phyloP scores from a whole-genome alignment of 2,113 vertebrate genomes.

The Ciconia boyciana region DNA sequence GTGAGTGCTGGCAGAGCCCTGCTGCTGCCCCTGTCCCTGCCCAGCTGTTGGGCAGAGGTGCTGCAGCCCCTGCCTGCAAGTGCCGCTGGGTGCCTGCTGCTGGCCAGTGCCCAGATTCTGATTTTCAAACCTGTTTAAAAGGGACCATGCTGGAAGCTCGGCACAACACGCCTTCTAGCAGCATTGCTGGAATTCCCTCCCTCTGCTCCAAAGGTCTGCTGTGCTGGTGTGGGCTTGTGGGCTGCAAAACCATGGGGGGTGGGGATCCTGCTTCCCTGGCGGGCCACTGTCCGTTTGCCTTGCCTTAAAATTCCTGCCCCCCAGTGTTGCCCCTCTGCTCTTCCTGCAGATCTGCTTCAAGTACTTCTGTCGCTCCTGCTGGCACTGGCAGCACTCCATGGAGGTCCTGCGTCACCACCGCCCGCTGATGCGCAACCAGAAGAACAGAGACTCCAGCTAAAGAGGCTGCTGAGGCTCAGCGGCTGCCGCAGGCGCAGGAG shows the following conservation, averaged over 20 bases:
- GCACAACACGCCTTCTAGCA: rapidly evolving
- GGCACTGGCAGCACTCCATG: conserved; percentile 98
- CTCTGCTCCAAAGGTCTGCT: rapidly evolving
- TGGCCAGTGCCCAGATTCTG: too few species aligned
- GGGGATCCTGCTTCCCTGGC: rapidly evolving
- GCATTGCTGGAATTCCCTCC: not conserved
- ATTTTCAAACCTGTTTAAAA: not conserved
- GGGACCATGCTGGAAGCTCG: not conserved
- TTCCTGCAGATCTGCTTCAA: conserved; percentile 91
- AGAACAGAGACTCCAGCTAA: conserved; percentile 93
- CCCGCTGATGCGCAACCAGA: conserved; percentile 98
- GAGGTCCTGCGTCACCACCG: conserved; percentile 95
- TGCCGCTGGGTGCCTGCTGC: not conserved
- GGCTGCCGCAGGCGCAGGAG: not conserved
- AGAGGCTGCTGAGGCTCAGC: not conserved
- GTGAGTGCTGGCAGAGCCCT: rapidly evolving
- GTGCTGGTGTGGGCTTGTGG: rapidly evolving
- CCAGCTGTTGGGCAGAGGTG: not conserved
- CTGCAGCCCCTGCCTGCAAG: not conserved
- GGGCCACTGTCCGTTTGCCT: rapidly evolving
- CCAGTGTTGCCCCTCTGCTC: rapidly evolving
- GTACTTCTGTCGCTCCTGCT: conserved; percentile 97
- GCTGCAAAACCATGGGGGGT: rapidly evolving
- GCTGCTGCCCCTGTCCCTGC: not conserved
- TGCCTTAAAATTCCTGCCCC: not conserved